Evolutionary conservation across 2,797 vertebrate genomes (phyloP), one percentile per base, ranked within the genome.

Genomic region (Sebastes oblongus): DNA sequence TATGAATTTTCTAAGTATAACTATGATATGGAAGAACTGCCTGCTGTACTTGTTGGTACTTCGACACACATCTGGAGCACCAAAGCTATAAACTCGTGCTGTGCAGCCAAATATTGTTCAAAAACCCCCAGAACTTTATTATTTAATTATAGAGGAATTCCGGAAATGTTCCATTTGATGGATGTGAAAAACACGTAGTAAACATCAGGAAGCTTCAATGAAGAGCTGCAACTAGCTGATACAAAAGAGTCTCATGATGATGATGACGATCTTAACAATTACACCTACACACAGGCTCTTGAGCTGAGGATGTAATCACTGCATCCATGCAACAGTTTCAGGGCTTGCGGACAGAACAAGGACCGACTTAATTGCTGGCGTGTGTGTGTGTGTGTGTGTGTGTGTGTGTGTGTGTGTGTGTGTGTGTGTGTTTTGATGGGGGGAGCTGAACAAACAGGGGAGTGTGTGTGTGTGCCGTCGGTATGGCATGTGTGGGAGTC

Each of bases 371-470:
- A 86, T 55, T 78, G 30, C 59, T 75, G 80, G 56, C 34, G 14
- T 83, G 73, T 84, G 85, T 77, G 83, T 75, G 24, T 83, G 71
- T 82, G 84, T 77, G 81, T 83, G 73, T 84, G 85, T 77, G 83
- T 75, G 24, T 82, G 73, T 84, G 85, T 66, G 85, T 77, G 83
- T 75, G 13, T 56, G 39, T 30, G 22, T 30, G 69, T 2, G 2
- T 24, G 81, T 75, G 42, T 67, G 36, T 16, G 20, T 76, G 81
- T 72, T 18, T 75, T 54, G 12, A 65, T 30, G 71, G 36, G 77
- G 56, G 52, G 69, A 82, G 73, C 42, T 81, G 61, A 72, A 81
- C 30, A 75, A 86, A 82, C 52, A 73, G 60, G 24, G 29, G 77
- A 76, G 81, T 75, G 42, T 67, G 36, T 16, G 20, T 76, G 61